Conservation (phyloP, 2,113 vertebrate genomes). For the Trichechus manatus region DNA sequence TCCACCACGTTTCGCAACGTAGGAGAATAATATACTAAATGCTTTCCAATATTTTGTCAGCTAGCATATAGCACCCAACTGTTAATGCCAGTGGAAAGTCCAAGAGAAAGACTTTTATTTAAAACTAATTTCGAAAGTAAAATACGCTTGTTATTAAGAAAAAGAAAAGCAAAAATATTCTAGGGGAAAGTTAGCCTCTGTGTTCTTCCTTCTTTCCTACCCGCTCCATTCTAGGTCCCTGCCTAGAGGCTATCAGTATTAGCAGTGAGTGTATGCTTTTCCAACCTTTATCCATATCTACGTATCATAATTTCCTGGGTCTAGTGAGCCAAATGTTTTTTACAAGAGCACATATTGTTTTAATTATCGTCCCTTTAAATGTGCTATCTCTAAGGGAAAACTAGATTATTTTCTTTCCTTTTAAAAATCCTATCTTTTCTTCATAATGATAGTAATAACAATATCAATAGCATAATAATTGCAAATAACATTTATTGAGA, state of each 20-base stretch:
- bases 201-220: accelerated
- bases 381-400: background rate
- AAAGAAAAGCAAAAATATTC: background rate
- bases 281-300: background rate
- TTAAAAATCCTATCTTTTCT: background rate
- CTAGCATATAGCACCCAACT: constrained; percentile 74
- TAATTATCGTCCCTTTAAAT: background rate
- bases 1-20: constrained; percentile 63
- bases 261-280: background rate
- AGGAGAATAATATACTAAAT: constrained; percentile 50
- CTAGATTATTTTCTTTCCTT: background rate
- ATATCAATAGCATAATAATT: background rate
- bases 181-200: background rate
- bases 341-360: background rate
- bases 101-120: constrained; percentile 45
- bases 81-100: constrained; percentile 58
- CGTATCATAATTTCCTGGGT: background rate
- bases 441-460: background rate
- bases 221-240: background rate
- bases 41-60: constrained; percentile 80
- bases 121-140: constrained; percentile 68
- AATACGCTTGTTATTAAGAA: background rate
- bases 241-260: background rate
- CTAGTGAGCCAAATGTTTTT: background rate
- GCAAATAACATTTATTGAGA: background rate